Evolutionary conservation across 1,140 invertebrate genomes (phyloP), one percentile per base, ranked within the genome.

Genomic region (Aphelenchoides besseyi): DNA sequence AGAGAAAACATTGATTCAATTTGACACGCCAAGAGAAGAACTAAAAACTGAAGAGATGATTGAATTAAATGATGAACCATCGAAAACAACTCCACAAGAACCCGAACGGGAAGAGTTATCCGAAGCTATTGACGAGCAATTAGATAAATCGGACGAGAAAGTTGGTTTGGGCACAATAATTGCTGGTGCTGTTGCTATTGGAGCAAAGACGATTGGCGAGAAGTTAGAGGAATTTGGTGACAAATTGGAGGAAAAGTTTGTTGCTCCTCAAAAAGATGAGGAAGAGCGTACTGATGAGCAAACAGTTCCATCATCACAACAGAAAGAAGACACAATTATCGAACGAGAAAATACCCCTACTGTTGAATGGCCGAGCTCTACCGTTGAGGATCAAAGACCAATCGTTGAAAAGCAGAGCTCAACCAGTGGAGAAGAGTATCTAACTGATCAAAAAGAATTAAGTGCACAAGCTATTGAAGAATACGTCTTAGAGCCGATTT

Each of bases 151-250:
- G 16, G 63, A 33, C 63, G 36, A 35, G 12, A 66, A 66, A 35
- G 30, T 66, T 12, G 63, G 63, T 12, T 12, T 66, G 1, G 63
- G 63, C 1, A 66, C 63, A 16, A 66, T 66, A 33, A 37, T 66
- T 3, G 63, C 63, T 33, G 63, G 63, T 23, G 63, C 63, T 26
- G 32, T 37, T 29, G n/a, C n/a, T 37, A 12, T 66, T 16, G 63
- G 63, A 29, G 63, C 32, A 66, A 66, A 66, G 32, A 33, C 63
- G 1, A 35, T 66, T 33, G 30, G 36, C 8, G 63, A 66, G 16
- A 35, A 35, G 3, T 12, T 66, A 1, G 30, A 0, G 36, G 63
- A 59, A 5, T 59, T 59, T 5, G 55, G 55, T 8, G 55, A 59
- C 5, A 59, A 59, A 18, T 8, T 59, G 5, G 18, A 59, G 23